A percentile compares a stretch with the other conserved stretches of the same genome.
Conservation (phyloP, 1,140 invertebrate species). For the Musca domestica region DNA sequence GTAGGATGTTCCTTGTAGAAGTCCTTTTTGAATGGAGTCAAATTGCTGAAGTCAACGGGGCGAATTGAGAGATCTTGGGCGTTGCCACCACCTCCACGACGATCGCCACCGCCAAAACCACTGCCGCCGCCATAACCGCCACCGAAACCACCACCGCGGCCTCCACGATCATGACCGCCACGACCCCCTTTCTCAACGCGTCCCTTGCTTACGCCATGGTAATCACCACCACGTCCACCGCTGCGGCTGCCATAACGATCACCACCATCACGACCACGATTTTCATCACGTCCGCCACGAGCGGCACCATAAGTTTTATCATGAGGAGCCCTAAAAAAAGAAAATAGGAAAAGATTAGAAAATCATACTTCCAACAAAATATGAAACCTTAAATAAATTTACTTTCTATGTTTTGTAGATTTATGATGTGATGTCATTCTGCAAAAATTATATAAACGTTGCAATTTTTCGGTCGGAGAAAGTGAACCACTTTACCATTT, state of each 20-base stretch:
- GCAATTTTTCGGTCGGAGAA: too few species aligned
- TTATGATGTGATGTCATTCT: not conserved
- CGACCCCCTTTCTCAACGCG: constrained; percentile 44
- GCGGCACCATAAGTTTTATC: constrained; percentile 40
- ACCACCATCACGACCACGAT: constrained; percentile 53
- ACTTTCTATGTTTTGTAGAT: not conserved
- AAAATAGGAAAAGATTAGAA: not conserved
- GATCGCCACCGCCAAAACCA: constrained; percentile 33
- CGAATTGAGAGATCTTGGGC: constrained; percentile 45
- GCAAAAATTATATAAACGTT: not conserved
- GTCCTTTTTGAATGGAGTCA: constrained; percentile 90
- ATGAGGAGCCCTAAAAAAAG: constrained; percentile 47
- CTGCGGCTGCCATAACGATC: constrained; percentile 38
- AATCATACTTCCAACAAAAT: not conserved
- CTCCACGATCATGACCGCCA: constrained; percentile 43
- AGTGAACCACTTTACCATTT: not conserved
- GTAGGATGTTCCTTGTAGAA: constrained; percentile 84
- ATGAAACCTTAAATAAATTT: not conserved
- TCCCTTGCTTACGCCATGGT: constrained; percentile 44
- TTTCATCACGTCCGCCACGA: constrained; percentile 44
- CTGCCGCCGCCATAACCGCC: constrained; percentile 35
- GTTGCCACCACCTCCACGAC: constrained; percentile 44
- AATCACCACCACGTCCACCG: constrained; percentile 47
- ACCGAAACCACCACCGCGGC: constrained; percentile 48
- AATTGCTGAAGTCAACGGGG: constrained; percentile 52